A percentile compares a stretch with the other conserved stretches of the same genome.
Evolutionary conservation across 2,888 invertebrate species (phyloP).

Genomic region (Prenolepis imparis): DNA sequence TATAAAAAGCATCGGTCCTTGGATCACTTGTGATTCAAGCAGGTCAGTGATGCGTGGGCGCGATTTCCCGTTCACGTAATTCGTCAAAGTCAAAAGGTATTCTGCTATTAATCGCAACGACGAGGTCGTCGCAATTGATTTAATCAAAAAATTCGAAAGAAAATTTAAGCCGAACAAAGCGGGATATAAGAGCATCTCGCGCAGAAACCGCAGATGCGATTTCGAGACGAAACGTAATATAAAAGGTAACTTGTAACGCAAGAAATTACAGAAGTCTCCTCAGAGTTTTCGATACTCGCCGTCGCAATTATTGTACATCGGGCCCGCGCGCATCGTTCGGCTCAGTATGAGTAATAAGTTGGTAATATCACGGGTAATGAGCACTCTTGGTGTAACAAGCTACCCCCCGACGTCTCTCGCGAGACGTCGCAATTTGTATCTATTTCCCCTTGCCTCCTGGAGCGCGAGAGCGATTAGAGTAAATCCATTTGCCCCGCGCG

Average conservation of each 20-base stretch:
- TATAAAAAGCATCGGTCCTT: background rate
- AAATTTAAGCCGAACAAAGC: background rate
- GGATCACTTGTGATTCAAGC: background rate
- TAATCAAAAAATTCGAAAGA: slow-evolving; percentile 30
- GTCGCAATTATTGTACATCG: slow-evolving; percentile 43
- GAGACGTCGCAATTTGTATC: slow-evolving; percentile 54
- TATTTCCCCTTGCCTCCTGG: slow-evolving; percentile 30
- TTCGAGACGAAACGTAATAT: background rate
- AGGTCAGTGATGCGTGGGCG: background rate
- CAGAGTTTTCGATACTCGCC: slow-evolving; percentile 24
- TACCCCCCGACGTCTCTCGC: slow-evolving; percentile 20
- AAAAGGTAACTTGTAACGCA: background rate
- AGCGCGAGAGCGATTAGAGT: slow-evolving; percentile 49
- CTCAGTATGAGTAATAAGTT: slow-evolving; percentile 53
- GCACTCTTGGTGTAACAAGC: slow-evolving; percentile 42
- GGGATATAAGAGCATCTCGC: background rate
- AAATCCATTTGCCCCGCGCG: slow-evolving; percentile 60
- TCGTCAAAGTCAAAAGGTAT: slow-evolving; percentile 30
- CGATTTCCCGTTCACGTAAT: slow-evolving; percentile 37
- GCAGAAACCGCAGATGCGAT: background rate
- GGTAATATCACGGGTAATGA: slow-evolving; percentile 47
- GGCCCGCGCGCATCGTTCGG: slow-evolving; percentile 8
- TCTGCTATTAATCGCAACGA: slow-evolving; percentile 3
- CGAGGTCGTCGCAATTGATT: slow-evolving; percentile 44
- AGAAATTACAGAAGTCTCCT: slow-evolving; percentile 8